Percentiles rank a stretch among this genome's conserved stretches.
Conservation (phyloP, 2,888 invertebrate species). For the Ichneumoninae sp. region DNA sequence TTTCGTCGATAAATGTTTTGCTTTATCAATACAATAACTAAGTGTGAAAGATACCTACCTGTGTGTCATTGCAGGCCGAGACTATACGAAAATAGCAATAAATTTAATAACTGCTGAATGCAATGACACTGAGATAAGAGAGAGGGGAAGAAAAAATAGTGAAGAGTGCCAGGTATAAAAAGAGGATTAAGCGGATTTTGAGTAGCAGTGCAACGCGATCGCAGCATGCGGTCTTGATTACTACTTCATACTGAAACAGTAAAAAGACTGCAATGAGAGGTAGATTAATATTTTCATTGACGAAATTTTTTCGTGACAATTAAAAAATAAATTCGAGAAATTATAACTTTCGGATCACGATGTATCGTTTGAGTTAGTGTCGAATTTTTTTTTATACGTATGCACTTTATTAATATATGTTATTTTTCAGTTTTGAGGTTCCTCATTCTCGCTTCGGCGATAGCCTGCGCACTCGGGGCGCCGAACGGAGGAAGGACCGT, state of each 20-base stretch:
- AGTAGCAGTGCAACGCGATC: conserved; percentile 41
- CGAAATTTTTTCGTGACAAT: not conserved
- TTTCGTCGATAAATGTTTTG: conserved; percentile 57
- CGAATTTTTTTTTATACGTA: not conserved
- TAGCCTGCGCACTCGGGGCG: conserved; percentile 33
- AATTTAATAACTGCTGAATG: conserved; percentile 49
- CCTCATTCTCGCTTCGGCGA: conserved; percentile 41
- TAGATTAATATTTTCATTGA: conserved; percentile 17
- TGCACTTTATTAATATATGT: conserved; percentile 24
- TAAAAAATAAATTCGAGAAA: not conserved
- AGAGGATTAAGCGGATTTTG: conserved; percentile 10
- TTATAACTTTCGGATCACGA: not conserved
- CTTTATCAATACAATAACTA: conserved; percentile 47
- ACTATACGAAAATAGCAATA: conserved; percentile 63
- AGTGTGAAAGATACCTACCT: conserved; percentile 24
- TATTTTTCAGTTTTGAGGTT: conserved; percentile 51
- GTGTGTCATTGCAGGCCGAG: conserved; percentile 37
- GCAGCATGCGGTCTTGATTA: conserved; percentile 22
- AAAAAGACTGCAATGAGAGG: conserved; percentile 49
- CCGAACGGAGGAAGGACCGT: not conserved
- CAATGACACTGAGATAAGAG: conserved; percentile 36
- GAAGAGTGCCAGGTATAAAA: conserved; percentile 51
- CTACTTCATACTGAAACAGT: not conserved
- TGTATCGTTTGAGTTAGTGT: not conserved
- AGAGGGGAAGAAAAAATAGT: conserved; percentile 48